Conservation (phyloP, 2,797 vertebrate genomes). For the Atherinosoma microstoma region DNA sequence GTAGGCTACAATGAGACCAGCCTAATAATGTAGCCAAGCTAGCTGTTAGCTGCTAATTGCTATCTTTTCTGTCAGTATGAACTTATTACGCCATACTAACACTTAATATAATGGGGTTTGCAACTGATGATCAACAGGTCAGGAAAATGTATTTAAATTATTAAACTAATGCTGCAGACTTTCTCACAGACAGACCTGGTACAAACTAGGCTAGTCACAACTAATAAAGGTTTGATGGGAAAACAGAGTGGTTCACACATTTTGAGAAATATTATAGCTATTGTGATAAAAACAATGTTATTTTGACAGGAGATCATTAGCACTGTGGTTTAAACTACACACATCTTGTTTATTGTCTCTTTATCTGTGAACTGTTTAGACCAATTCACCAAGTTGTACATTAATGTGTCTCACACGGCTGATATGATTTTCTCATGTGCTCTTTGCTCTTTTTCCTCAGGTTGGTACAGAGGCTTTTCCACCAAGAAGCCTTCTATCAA, state of each 20-base stretch:
- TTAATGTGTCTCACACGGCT: not conserved
- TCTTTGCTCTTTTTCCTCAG: constrained; percentile 78
- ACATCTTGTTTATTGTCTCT: not conserved
- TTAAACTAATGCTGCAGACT: no score
- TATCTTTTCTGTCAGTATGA: not conserved
- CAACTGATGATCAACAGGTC: not conserved
- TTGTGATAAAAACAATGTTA: not conserved
- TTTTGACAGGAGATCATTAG: not conserved
- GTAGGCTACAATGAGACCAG: not conserved
- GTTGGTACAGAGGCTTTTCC: constrained; percentile 97
- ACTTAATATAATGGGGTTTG: not conserved
- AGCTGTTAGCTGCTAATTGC: not conserved
- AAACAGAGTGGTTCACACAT: not conserved
- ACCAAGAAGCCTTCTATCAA: constrained; percentile 94
- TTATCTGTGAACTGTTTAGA: not conserved
- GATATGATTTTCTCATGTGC: not conserved
- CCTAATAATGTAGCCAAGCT: not conserved
- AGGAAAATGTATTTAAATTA: no score
- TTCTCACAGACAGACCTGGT: not conserved
- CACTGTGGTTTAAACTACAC: not conserved
- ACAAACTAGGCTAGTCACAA: not conserved
- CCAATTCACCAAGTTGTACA: not conserved
- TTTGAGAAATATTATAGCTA: not conserved
- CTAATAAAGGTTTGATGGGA: not conserved
- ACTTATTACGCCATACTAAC: not conserved